Evolutionary conservation across 1,140 invertebrate genomes (phyloP), one percentile per base, ranked within the genome.

Genomic region (Scaptomyza montana): DNA sequence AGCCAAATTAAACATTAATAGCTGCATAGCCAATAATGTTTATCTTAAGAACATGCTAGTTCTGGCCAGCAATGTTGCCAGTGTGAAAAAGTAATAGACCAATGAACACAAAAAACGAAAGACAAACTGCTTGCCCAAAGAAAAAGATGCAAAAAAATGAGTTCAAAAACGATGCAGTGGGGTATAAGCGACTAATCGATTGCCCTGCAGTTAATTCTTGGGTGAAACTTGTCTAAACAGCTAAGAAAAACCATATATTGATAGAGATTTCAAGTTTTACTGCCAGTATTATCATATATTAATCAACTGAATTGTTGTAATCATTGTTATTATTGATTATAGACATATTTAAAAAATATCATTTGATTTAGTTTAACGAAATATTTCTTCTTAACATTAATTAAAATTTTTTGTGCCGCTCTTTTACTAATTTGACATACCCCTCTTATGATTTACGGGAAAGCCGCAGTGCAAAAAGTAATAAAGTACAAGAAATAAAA

Each of bases 81-180:
- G 78, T 78, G 75, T 86, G 81, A 78, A 72, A 81, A 78, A 78
- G 74, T 86, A 86, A 86, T 80, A 80, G 78, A 80, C 62, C 82
- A 80, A 84, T 77, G 74, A 72, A 51, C 61, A 63, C 51, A 55
- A 54, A 55, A 62, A 57, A 46, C 19, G 54, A 61, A 75, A 82
- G 71, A 82, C 79, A 76, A 84, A 77, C 79, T 64, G 65, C 49
- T 82, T 67, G 61, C 55, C 67, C 62, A 62, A 87, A 74, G 50
- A 82, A 66, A 72, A 56, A 33, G 53, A 39, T 51, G 25, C 13
- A 51, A 28, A 19, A 39, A 56, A 56, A 59, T 39, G 16, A n/a
- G n/a, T 10, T 33, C 33, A 51, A 66, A 62, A 39, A 19, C 9
- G 5, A 5, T 16, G 30, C 6, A 39, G 8, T 13, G 1, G 33